Evolutionary conservation across 2,888 invertebrate genomes (phyloP).

Genomic region (Troides helena): DNA sequence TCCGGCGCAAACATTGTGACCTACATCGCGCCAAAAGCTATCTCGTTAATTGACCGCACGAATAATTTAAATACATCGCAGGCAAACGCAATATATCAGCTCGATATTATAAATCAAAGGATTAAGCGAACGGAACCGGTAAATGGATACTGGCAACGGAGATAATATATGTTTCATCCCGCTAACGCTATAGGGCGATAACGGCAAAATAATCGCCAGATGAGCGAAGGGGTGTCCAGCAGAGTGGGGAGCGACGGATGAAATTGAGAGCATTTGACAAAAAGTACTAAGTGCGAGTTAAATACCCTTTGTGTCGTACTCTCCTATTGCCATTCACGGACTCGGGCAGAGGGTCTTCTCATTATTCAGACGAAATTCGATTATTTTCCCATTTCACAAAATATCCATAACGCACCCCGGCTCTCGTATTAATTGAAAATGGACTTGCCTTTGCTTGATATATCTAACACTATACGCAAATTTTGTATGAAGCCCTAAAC

Average conservation of each 20-base stretch:
- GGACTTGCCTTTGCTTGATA: slow-evolving; percentile 61
- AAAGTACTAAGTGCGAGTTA: slow-evolving; percentile 79
- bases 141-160: slow-evolving; percentile 74
- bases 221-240: slow-evolving; percentile 46
- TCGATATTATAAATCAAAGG: slow-evolving; percentile 77
- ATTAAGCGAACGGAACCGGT: slow-evolving; percentile 65
- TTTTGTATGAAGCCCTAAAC: background rate
- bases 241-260: slow-evolving; percentile 52
- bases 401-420: slow-evolving; percentile 77
- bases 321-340: slow-evolving; percentile 68
- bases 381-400: slow-evolving; percentile 79
- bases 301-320: slow-evolving; percentile 77
- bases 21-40: slow-evolving; percentile 60
- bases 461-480: slow-evolving; percentile 51
- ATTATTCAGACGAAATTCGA: slow-evolving; percentile 79
- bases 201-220: slow-evolving; percentile 71
- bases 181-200: slow-evolving; percentile 77
- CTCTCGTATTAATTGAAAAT: slow-evolving; percentile 76
- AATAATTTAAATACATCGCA: slow-evolving; percentile 78
- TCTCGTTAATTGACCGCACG: slow-evolving; percentile 76
- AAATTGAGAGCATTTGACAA: slow-evolving; percentile 62
- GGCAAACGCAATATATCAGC: slow-evolving; percentile 70
- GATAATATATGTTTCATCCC: slow-evolving; percentile 75
- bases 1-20: slow-evolving; percentile 32
- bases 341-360: slow-evolving; percentile 65